Base-by-base conservation (phyloP, 1,140 invertebrate genomes). In the Scaptomyza graminum region DNA sequence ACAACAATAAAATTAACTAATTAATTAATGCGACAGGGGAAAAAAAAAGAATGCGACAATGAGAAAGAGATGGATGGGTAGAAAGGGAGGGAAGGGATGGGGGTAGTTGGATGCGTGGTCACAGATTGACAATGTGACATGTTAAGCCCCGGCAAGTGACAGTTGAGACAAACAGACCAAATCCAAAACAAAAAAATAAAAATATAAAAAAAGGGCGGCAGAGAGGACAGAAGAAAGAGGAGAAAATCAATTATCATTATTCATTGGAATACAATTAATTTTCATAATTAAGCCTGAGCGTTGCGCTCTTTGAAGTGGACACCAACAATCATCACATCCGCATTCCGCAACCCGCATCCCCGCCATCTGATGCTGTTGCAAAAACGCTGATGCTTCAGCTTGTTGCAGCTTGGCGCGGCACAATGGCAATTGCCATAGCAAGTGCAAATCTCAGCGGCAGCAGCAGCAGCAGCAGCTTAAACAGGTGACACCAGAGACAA, bases 201-300 rank as follows among this genome's bases (percentile, higher is more conserved):
- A 18, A 31, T 2, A 8, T n/a, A 1, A 15, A 44, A 31, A 31
- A 12, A 11, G 47, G 43, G 50, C 9, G n/a, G 25, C 34, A 15
- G 46, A 11, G 28, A 54, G 51, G 22, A 18, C 15, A n/a, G 16
- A n/a, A 2, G 37, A 2, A 0, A 59, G 28, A 11, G 37, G 41
- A 22, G 51, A 71, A 79, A 76, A 84, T 79, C 80, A 84, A 84
- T 84, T 84, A 84, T 73, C 67, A 76, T 73, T 84, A 76, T 84
- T 73, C 68, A 84, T 79, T 69, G 44, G 74, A 76, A 84, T 52
- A 77, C 79, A 82, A 76, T 84, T 79, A 79, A 84, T 84, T 79
- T 68, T 72, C 73, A 79, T 84, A 84, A 84, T 84, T 79, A 79
- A 84, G 68, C 67, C 39, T n/a, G 43, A 18, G 51, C 44, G 13